Percentiles rank a stretch among this genome's conserved stretches.
phyloP scores from a whole-genome alignment of 2,113 vertebrate species.

The Oenanthe oenanthe region DNA sequence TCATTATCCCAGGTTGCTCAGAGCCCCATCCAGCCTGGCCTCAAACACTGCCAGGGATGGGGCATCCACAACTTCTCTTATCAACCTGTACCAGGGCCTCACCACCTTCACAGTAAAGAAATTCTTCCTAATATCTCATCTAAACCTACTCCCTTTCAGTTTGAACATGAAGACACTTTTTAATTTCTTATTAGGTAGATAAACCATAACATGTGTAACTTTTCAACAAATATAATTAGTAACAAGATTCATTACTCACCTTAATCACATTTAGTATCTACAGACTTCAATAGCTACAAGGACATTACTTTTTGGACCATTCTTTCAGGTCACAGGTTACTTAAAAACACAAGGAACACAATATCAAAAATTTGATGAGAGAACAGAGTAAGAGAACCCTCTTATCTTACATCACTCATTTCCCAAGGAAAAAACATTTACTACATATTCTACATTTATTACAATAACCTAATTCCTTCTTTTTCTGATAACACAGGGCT shows the following conservation, averaged over 20 bases:
- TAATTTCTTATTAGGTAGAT: neutral
- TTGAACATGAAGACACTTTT: fast-evolving
- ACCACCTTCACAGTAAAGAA: neutral
- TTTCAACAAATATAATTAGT: neutral
- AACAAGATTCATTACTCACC: neutral
- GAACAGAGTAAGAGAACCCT: neutral
- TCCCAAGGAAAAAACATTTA: neutral
- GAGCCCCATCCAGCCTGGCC: neutral
- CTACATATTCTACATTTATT: neutral
- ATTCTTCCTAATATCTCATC: neutral
- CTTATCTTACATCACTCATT: neutral
- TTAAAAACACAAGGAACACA: neutral
- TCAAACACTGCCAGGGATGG: neutral
- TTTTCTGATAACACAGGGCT: neutral
- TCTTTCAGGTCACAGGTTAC: neutral
- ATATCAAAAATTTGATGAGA: neutral
- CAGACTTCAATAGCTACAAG: neutral
- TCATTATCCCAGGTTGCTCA: neutral
- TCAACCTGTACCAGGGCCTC: neutral
- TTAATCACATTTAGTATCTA: neutral
- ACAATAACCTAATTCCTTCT: neutral
- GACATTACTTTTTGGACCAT: neutral
- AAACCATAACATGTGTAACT: neutral
- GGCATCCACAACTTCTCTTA: neutral
- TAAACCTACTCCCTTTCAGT: neutral